Evolutionary conservation across 2,113 vertebrate genomes (phyloP).

Genomic region (Thunnus thynnus): DNA sequence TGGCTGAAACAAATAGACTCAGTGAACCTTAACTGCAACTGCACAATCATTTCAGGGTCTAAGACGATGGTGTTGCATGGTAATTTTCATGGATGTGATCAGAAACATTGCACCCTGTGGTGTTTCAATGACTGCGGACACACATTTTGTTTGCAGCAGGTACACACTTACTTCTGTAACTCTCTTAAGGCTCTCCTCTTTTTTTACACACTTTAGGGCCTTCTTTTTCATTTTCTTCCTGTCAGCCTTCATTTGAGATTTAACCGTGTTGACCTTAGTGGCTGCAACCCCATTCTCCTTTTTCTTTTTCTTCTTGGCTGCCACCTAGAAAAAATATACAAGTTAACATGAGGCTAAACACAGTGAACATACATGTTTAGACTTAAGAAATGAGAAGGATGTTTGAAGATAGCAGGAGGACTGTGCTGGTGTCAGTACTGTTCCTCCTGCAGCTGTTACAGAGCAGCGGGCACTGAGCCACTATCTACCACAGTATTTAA

Average conservation of each 20-base stretch:
- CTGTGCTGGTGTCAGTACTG: background rate
- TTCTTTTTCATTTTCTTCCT: slow-evolving; percentile 64
- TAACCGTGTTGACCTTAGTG: slow-evolving; percentile 42
- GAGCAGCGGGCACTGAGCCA: background rate
- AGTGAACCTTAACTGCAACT: background rate
- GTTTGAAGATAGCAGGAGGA: background rate
- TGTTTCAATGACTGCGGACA: no score
- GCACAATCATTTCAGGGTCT: no score
- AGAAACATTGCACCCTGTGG: background rate
- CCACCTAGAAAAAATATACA: slow-evolving; percentile 48
- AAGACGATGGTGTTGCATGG: no score
- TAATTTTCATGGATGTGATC: background rate
- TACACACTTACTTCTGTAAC: slow-evolving; percentile 31
- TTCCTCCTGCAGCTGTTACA: background rate
- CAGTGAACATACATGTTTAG: background rate
- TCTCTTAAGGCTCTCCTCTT: slow-evolving; percentile 28
- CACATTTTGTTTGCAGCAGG: background rate
- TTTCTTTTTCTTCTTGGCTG: slow-evolving; percentile 74
- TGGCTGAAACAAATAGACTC: background rate
- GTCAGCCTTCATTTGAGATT: slow-evolving; percentile 60
- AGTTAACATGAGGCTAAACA: background rate
- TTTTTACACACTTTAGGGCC: slow-evolving; percentile 31
- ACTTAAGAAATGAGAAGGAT: no score
- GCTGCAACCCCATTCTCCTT: slow-evolving; percentile 59
- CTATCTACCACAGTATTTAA: background rate